These are phyloP conservation scores for Chitala chitala DNA, from an alignment of 2,113 vertebrate species.

Conservation along the genomic window DNA sequence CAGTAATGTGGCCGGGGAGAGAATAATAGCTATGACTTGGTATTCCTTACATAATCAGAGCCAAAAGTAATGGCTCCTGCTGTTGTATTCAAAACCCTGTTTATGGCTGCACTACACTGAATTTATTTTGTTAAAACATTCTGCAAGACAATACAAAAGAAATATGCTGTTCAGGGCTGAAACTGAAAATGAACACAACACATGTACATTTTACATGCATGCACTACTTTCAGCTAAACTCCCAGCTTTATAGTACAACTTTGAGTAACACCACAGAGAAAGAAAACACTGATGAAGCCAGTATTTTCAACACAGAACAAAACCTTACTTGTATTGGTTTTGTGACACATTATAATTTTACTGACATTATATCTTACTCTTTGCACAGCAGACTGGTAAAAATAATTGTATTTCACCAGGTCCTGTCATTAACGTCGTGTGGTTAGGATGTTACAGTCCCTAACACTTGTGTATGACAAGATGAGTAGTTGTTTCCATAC, in stretches of 20 bases:
- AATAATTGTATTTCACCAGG: too few relatives aligned
- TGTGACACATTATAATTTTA: too few relatives aligned
- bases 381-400: too few relatives aligned
- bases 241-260: neutral
- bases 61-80: constrained; percentile 3
- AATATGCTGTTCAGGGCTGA: neutral
- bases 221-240: neutral
- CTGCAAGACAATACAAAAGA: neutral
- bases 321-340: too few relatives aligned
- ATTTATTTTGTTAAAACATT: neutral
- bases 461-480: too few relatives aligned
- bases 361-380: too few relatives aligned
- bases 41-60: neutral
- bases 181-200: neutral
- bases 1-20: neutral
- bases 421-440: too few relatives aligned
- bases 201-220: neutral
- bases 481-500: too few relatives aligned
- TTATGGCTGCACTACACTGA: neutral
- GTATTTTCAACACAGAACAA: too few relatives aligned
- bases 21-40: neutral
- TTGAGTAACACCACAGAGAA: neutral
- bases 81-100: neutral
- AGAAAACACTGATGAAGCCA: too few relatives aligned
- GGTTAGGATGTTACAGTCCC: too few relatives aligned